Conservation (phyloP, 2,797 vertebrate genomes). For the Argyrosomus regius region DNA sequence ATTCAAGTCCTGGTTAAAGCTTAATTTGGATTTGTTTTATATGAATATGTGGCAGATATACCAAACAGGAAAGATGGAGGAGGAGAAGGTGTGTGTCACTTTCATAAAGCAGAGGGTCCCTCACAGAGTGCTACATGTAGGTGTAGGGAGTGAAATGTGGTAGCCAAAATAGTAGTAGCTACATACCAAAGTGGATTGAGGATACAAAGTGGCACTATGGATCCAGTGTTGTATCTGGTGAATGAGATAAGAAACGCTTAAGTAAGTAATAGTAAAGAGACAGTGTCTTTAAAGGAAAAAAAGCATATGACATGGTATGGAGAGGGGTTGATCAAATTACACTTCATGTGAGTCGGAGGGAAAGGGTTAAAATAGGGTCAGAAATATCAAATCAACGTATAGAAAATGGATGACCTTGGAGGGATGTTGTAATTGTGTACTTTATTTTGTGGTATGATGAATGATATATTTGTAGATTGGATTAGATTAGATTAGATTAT, state of each 20-base stretch:
- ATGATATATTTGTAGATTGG: too few relatives aligned
- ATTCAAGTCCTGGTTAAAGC: not conserved
- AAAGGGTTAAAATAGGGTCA: too few relatives aligned
- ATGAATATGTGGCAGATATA: not conserved
- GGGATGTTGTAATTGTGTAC: too few relatives aligned
- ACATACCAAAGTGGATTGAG: not conserved
- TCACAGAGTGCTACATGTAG: too few relatives aligned
- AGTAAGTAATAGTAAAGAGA: not conserved
- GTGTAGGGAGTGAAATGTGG: too few relatives aligned
- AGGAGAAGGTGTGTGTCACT: too few relatives aligned
- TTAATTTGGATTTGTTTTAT: not conserved
- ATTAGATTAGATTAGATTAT: too few relatives aligned
- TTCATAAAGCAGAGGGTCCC: too few relatives aligned
- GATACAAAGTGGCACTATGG: not conserved
- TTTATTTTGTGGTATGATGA: too few relatives aligned
- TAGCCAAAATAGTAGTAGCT: not conserved
- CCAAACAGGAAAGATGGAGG: too few relatives aligned
- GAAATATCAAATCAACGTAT: too few relatives aligned
- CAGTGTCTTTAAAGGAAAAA: not conserved
- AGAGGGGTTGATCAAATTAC: conserved; percentile 1
- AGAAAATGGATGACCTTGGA: too few relatives aligned
- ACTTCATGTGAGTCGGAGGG: not conserved
- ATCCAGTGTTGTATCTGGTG: not conserved
- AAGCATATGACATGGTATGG: not conserved
- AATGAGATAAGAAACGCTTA: conserved; percentile 7